phyloP scores from a whole-genome alignment of 2,797 vertebrate species.

The Hoplostethus atlanticus region DNA sequence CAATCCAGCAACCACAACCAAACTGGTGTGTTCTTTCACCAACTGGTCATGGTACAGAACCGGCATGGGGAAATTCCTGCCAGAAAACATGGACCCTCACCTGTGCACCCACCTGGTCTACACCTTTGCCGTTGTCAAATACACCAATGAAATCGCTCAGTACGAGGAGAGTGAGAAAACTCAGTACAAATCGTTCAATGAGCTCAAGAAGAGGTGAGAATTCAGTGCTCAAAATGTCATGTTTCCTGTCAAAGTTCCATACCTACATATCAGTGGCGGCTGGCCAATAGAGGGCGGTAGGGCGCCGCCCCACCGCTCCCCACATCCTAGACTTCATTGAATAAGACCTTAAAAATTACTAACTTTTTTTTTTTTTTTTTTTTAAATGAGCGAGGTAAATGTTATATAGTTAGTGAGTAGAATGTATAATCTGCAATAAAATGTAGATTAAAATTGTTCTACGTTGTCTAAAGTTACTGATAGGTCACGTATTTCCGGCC shows the following conservation, averaged over 20 bases:
- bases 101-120: conserved; percentile 88
- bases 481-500: too few relatives aligned
- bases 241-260: background rate
- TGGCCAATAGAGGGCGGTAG: too few relatives aligned
- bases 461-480: too few relatives aligned
- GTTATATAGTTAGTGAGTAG: too few relatives aligned
- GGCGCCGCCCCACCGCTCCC: too few relatives aligned
- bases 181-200: conserved; percentile 77
- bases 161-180: conserved; percentile 75
- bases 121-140: conserved; percentile 79
- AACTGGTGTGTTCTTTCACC: conserved; percentile 86
- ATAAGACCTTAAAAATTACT: too few relatives aligned
- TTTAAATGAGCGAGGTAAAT: too few relatives aligned
- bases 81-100: conserved; percentile 79
- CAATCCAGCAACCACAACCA: conserved; percentile 76
- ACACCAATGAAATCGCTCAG: conserved; percentile 72
- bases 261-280: too few relatives aligned
- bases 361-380: too few relatives aligned
- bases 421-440: too few relatives aligned
- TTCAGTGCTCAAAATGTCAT: background rate
- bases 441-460: too few relatives aligned
- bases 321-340: too few relatives aligned
- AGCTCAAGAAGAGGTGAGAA: conserved; percentile 77
- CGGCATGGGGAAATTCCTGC: conserved; percentile 67
- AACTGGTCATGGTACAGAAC: conserved; percentile 83